Base-by-base conservation (phyloP, 2,888 invertebrate genomes). In the Drosophila lacicola region DNA sequence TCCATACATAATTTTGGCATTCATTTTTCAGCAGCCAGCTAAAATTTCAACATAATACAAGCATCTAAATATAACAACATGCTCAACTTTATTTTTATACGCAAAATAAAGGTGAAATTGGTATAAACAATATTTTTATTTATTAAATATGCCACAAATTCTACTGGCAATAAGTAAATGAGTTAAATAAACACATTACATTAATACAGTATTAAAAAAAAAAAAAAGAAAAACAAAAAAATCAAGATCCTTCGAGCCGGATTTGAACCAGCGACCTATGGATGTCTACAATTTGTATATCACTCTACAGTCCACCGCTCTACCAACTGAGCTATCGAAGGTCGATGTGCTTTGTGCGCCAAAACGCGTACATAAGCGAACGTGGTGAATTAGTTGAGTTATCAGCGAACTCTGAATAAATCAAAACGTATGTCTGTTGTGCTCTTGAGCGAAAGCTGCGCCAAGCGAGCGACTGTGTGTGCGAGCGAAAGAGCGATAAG, bases 291-390 rank as follows among this genome's bases (percentile, higher is more conserved):
- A 11, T 0, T 4, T 21, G 3, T 34, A 25, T 58, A 11, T 45
- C 42, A 49, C 53, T 56, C 89, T 90, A 90, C 90, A 90, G 90
- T 90, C 90, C 90, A 90, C 90, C 90, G 90, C 90, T 90, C 90
- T 90, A 90, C 90, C 90, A 90, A 90, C 90, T 90, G 90, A 90
- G 90, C 90, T 90, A 90, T 90, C 90, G 90, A 90, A 90, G 90
- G 90, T 76, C 56, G 68, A 66, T 78, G 55, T 8, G 13, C 10
- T 6, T 0, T 0, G 0, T 0, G 5, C 1, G 60, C 67, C 64
- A 58, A 76, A 80, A 61, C 69, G 36, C 14, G 4, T 21, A 47
- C n/a, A 54, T 39, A 4, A 55, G 47, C 42, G 33, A 46, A 29
- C 33, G 37, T 34, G 36, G 2, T 6, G 33, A 53, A 50, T 11